Base-by-base conservation (phyloP, 1,140 invertebrate species). In the Drosophila insularis region DNA sequence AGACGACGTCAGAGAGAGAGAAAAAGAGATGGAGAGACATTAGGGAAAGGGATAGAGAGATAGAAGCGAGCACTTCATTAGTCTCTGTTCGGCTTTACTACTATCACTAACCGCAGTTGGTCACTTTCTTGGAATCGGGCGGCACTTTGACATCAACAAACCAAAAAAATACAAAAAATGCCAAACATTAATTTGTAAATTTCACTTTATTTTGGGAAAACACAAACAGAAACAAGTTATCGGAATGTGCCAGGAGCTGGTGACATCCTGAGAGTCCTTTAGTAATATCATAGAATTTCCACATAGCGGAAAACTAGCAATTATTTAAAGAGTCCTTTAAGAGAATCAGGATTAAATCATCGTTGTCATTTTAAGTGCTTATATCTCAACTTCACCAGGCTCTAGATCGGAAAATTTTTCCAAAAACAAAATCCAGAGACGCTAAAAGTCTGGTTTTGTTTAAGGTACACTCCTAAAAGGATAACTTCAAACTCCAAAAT, bases 101-200 rank as follows among this genome's bases (percentile, higher is more conserved):
- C 68, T 76, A 82, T 82, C 82, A 68, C 68, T 71, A 76, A 87
- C 82, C 82, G 82, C 82, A 86, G 82, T 86, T 86, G 82, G 82
- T 87, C 82, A 81, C 71, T 79, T 86, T 86, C 82, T 65, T 70
- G 60, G 81, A 86, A 86, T 37, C 54, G 58, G 62, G 80, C 81
- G 81, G 78, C 61, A 39, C 56, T 62, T 80, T 68, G 43, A 50
- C 43, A 50, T 50, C 4, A 11, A 56, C 68, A 46, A 63, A 37
- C 17, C 35, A 35, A 27, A 5, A 58, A 14, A 59, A 35, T 14
- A 32, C 39, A 4, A 35, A 35, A 35, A 13, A 60, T 37, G 50
- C 14, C 35, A 13, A 59, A 58, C 14, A 58, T 58, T 58, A 35
- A 58, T 58, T 58, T 58, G 27, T 35, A 14, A 58, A 35, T 58